Evolutionary conservation across 92 coral and sea anemone genomes (phyloP).

Genomic region (Parazoanthus swiftii): DNA sequence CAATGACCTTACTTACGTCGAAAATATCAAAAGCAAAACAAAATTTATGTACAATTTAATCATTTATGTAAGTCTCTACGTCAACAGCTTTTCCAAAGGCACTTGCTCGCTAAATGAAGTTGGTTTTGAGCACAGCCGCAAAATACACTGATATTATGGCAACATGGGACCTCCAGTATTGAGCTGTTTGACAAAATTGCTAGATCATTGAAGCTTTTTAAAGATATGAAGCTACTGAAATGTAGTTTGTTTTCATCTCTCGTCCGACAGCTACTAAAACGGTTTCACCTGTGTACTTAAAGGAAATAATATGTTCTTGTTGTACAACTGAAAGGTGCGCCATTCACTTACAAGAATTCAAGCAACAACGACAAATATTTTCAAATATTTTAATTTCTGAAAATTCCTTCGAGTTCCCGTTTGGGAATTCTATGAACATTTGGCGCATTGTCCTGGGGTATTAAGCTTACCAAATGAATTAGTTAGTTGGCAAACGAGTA

Average conservation of each 20-base stretch:
- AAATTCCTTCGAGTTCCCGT: background rate
- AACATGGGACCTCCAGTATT: background rate
- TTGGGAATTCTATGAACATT: background rate
- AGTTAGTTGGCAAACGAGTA: background rate
- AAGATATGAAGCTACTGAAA: background rate
- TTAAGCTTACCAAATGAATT: slow-evolving; percentile 7
- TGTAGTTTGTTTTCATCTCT: background rate
- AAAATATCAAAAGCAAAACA: background rate
- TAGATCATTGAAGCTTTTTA: background rate
- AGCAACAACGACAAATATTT: background rate
- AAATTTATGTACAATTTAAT: background rate
- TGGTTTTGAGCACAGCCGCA: background rate
- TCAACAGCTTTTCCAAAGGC: background rate
- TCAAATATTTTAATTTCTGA: background rate
- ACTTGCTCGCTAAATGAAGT: background rate
- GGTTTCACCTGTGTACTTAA: slow-evolving; percentile 1
- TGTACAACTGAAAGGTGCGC: background rate
- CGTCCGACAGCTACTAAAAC: background rate
- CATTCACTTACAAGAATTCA: background rate
- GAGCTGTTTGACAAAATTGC: background rate
- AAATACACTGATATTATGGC: background rate
- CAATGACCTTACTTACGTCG: background rate
- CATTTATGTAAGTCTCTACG: slow-evolving; percentile 11
- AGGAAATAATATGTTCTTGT: background rate
- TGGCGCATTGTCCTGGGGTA: background rate